These are phyloP conservation scores for Hypomecis punctinalis DNA, from an alignment of 2,888 invertebrate species.

Conservation along the genomic window DNA sequence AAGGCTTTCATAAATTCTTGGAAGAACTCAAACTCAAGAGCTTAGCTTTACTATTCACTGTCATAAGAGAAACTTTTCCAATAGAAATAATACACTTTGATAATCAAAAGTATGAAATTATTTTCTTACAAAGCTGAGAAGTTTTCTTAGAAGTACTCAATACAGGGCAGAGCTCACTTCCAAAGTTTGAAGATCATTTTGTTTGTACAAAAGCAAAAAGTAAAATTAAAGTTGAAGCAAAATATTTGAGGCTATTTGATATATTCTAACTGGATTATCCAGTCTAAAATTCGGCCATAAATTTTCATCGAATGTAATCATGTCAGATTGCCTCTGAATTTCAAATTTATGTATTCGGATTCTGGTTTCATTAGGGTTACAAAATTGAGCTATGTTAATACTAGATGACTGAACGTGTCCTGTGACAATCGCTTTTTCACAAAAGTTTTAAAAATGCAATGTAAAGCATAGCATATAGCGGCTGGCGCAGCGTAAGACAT, in stretches of 20 bases:
- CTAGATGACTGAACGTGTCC: background rate
- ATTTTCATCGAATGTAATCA: background rate
- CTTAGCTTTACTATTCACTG: background rate
- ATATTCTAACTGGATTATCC: background rate
- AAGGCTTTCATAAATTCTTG: background rate
- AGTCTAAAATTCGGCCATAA: background rate
- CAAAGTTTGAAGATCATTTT: too few relatives aligned
- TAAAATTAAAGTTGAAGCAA: too few relatives aligned
- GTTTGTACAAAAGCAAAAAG: too few relatives aligned
- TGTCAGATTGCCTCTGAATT: background rate
- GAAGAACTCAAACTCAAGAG: background rate
- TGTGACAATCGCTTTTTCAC: background rate
- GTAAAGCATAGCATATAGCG: too few relatives aligned
- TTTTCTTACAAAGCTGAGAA: too few relatives aligned
- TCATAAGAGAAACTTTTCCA: slow-evolving; percentile 11
- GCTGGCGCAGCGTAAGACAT: too few relatives aligned
- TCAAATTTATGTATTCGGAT: background rate
- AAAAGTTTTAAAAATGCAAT: too few relatives aligned
- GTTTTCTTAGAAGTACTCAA: too few relatives aligned
- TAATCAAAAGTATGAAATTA: too few relatives aligned
- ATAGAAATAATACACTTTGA: background rate
- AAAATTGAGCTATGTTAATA: background rate
- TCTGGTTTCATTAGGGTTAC: background rate
- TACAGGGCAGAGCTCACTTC: too few relatives aligned
- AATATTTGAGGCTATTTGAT: too few relatives aligned